Evolutionary conservation across 2,113 vertebrate species (phyloP).

Genomic region (Struthidea cinerea): DNA sequence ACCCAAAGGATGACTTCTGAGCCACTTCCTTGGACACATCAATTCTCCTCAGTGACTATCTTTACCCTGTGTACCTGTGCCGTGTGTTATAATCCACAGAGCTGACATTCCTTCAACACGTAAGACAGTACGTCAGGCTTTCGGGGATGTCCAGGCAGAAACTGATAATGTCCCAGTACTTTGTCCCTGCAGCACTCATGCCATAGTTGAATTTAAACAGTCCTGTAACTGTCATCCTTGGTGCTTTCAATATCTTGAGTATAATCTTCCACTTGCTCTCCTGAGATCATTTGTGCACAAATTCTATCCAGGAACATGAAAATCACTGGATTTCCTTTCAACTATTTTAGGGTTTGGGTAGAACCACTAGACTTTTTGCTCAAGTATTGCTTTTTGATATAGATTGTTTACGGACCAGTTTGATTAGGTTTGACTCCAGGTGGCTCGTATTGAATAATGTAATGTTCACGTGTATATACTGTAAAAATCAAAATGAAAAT

Average conservation of each 20-base stretch:
- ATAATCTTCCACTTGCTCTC: background rate
- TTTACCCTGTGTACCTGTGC: background rate
- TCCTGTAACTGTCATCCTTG: background rate
- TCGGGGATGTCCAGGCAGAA: background rate
- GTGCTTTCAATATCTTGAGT: slow-evolving; percentile 1
- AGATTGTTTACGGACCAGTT: slow-evolving; percentile 73
- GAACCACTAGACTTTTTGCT: slow-evolving; percentile 62
- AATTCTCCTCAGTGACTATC: background rate
- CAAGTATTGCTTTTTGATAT: slow-evolving; percentile 63
- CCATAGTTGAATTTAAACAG: slow-evolving; percentile 7
- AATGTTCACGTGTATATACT: slow-evolving; percentile 80
- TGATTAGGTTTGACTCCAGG: slow-evolving; percentile 70
- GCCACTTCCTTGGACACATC: background rate
- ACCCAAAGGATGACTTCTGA: background rate
- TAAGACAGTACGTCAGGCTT: background rate
- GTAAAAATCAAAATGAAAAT: slow-evolving; percentile 78
- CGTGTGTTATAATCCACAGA: background rate
- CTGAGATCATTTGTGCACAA: slow-evolving; percentile 10
- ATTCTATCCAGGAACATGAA: slow-evolving; percentile 21
- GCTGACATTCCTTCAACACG: fast-evolving
- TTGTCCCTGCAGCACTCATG: slow-evolving; percentile 8
- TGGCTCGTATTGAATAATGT: slow-evolving; percentile 77
- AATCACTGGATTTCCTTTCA: slow-evolving; percentile 7
- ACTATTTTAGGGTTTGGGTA: slow-evolving; percentile 51
- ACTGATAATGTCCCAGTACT: background rate